Evolutionary conservation across 1,140 invertebrate species (phyloP).

Genomic region (Pseudobourletiella spinata): DNA sequence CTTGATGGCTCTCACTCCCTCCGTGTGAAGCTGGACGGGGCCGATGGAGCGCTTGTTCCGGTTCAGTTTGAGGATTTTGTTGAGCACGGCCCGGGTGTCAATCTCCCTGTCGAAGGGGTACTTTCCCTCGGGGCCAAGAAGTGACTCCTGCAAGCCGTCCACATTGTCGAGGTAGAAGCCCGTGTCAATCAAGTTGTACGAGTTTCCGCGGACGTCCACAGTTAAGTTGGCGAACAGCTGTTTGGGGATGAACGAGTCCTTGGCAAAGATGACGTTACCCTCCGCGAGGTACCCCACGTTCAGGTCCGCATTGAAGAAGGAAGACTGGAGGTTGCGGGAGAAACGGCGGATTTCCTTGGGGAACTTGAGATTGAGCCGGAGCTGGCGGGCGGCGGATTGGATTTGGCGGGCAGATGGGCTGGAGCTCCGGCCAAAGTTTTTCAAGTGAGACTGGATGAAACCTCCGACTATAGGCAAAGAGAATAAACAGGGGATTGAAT

Average conservation of each 20-base stretch:
- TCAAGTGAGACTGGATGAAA: slow-evolving; percentile 71
- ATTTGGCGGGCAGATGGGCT: slow-evolving; percentile 60
- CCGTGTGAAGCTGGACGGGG: background rate
- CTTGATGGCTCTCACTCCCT: background rate
- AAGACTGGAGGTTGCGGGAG: slow-evolving; percentile 64
- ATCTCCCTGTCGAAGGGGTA: background rate
- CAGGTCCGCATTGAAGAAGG: slow-evolving; percentile 57
- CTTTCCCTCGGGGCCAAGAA: background rate
- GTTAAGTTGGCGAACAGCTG: slow-evolving; percentile 71
- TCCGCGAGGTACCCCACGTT: slow-evolving; percentile 63
- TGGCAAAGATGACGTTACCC: slow-evolving; percentile 73
- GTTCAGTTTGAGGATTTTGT: background rate
- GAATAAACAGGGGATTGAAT: slow-evolving; percentile 3
- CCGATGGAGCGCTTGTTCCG: background rate
- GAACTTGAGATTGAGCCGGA: slow-evolving; percentile 56
- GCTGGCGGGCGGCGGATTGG: slow-evolving; percentile 55
- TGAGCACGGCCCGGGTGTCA: background rate
- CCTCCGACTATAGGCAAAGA: slow-evolving; percentile 72
- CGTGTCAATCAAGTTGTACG: slow-evolving; percentile 71
- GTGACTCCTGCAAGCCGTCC: background rate
- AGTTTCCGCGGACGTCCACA: slow-evolving; percentile 72
- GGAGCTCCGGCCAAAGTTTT: slow-evolving; percentile 62
- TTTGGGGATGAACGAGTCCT: slow-evolving; percentile 75
- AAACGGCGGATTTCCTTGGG: slow-evolving; percentile 68
- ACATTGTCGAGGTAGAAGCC: background rate